Base-by-base conservation (phyloP, 2,888 invertebrate species). In the Sycophila texana region DNA sequence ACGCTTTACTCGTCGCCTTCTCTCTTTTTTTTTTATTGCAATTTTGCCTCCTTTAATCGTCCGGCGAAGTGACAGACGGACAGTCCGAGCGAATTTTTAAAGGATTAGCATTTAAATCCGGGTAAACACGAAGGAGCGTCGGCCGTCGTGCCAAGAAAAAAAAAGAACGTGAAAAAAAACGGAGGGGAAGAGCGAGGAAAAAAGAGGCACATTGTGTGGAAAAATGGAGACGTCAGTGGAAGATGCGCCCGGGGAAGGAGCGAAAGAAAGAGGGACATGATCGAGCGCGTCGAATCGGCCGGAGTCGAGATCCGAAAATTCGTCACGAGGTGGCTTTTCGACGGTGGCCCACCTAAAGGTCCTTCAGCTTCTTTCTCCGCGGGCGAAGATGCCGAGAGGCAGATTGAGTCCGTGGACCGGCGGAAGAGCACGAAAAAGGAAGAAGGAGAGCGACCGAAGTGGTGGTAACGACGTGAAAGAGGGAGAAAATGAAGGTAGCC, bases 271-370 rank as follows among this genome's bases (percentile, higher is more conserved):
- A n/a, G 61, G 30, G 16, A 83, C 84, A 86, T 88, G 85, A 88
- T 87, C 86, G 84, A 84, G 82, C 86, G 85, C 81, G 83, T 86
- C 87, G 77, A 87, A 88, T 87, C 84, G 83, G 76, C 53, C 79
- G 10, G 20, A 81, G 60, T 60, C 70, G 79, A 84, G 58, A 47
- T 85, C 66, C 83, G 39, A 77, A 77, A 82, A 89, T 88, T 89
- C 86, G 89, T 89, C 87, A 88, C 88, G 85, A 84, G 80, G 83
- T 82, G 82, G 81, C 82, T 85, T 83, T 85, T 83, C 82, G 78
- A 78, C 66, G 81, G 74, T 81, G 79, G 82, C 75, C 68, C 81
- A 67, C 83, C 57, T 16, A 77, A 79, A 78, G 80, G 63, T 74
- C 74, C 70, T 79, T 57, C 65, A 77, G 76, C 63, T 80, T 79